Evolutionary conservation across 2,888 invertebrate species (phyloP).

Genomic region (Lycocerus yunnanus): DNA sequence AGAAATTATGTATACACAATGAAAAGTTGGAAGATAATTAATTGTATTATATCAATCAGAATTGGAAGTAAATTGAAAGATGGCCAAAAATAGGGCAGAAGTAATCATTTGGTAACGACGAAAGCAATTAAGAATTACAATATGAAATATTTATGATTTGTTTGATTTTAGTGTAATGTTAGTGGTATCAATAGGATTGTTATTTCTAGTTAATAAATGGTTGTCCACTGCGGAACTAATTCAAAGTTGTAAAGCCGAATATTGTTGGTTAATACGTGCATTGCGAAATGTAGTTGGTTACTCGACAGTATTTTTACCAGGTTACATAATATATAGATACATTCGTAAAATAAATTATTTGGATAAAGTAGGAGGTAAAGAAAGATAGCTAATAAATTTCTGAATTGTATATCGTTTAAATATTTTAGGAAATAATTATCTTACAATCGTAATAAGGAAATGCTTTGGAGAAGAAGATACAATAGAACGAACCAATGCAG

Average conservation of each 20-base stretch:
- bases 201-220: conserved; percentile 54
- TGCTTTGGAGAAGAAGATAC: conserved; percentile 60
- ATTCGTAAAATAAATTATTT: conserved; percentile 77
- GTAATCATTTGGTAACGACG: conserved; percentile 44
- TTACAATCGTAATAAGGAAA: conserved; percentile 51
- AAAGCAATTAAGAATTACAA: no score
- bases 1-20: neutral
- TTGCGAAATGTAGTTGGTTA: conserved; percentile 85
- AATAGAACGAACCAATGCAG: conserved; percentile 51
- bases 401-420: neutral
- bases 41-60: neutral
- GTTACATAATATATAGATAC: conserved; percentile 81
- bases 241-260: conserved; percentile 58
- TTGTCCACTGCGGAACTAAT: conserved; percentile 49
- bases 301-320: conserved; percentile 85
- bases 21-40: neutral
- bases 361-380: conserved; percentile 67
- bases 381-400: neutral
- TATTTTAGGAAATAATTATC: conserved; percentile 19
- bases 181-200: conserved; percentile 54
- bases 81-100: conserved; percentile 55
- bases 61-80: conserved; percentile 18
- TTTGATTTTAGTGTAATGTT: conserved; percentile 43
- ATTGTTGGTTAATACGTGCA: conserved; percentile 78
- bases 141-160: neutral